Conservation (phyloP, 2,888 invertebrate species). For the Anarsia innoxiella region DNA sequence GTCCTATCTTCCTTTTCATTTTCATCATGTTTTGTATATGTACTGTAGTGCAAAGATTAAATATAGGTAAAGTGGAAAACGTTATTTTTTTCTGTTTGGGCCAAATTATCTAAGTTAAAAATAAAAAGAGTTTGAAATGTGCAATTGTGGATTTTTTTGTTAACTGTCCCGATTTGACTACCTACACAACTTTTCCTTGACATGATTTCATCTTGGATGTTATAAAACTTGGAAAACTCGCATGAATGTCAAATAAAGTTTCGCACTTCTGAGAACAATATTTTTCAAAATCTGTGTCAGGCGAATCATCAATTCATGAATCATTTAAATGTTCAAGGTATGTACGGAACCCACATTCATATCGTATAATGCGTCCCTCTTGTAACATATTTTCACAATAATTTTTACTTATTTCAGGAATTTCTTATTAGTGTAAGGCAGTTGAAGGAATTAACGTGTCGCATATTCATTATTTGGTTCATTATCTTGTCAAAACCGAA, state of each 20-base stretch:
- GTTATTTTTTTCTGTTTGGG: too few species aligned
- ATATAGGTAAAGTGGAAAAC: too few species aligned
- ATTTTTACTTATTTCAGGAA: too few species aligned
- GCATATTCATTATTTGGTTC: conserved; percentile 38
- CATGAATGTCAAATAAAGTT: conserved; percentile 5
- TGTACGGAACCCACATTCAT: neutral
- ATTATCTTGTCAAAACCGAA: conserved; percentile 18
- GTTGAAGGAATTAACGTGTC: conserved; percentile 26
- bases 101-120: too few species aligned
- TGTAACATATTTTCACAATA: too few species aligned
- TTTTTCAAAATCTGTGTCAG: conserved; percentile 28
- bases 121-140: too few species aligned
- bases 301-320: conserved; percentile 27
- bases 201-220: neutral
- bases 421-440: conserved; percentile 4
- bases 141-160: too few species aligned
- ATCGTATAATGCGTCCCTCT: too few species aligned
- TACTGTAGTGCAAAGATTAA: too few species aligned
- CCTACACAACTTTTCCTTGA: too few species aligned
- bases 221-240: neutral
- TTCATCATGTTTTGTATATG: neutral
- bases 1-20: conserved; percentile 18
- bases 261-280: conserved; percentile 19
- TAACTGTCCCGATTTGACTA: too few species aligned
- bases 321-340: conserved; percentile 21